Percentiles rank a stretch among this genome's conserved stretches.
phyloP scores from a whole-genome alignment of 2,888 invertebrate species.

The Hecatera dysodea region DNA sequence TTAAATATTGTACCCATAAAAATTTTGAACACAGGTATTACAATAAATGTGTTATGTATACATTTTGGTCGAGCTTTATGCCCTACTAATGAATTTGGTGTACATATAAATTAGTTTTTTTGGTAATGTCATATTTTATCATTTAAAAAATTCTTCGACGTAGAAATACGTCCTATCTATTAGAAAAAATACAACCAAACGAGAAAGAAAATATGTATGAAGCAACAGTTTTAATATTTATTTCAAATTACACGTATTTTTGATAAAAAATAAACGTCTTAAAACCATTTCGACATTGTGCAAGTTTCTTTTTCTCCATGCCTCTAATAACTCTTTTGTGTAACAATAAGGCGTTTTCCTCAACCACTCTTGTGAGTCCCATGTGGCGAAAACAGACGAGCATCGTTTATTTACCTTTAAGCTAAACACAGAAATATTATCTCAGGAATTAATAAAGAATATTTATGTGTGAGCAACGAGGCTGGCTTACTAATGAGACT shows the following conservation, averaged over 20 bases:
- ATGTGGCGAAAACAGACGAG: conserved; percentile 48
- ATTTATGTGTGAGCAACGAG: conserved; percentile 5
- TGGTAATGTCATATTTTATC: too few relatives aligned
- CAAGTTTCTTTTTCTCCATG: conserved; percentile 3
- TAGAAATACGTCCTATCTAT: too few relatives aligned
- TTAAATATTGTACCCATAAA: too few relatives aligned
- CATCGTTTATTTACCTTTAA: conserved; percentile 40
- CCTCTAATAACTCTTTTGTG: conserved; percentile 29
- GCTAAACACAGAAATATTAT: conserved; percentile 40
- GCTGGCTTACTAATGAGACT: conserved; percentile 1
- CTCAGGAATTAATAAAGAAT: conserved; percentile 24
- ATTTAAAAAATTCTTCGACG: too few relatives aligned
- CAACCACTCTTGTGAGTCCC: conserved; percentile 25
- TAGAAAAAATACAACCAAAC: too few relatives aligned
- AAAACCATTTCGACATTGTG: conserved; percentile 2
- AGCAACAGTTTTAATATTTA: too few relatives aligned
- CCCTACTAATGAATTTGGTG: too few relatives aligned
- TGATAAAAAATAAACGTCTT: not conserved
- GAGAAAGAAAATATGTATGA: too few relatives aligned
- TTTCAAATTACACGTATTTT: not conserved
- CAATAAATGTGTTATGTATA: too few relatives aligned
- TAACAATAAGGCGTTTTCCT: conserved; percentile 33
- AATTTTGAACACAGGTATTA: too few relatives aligned
- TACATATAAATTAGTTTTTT: too few relatives aligned
- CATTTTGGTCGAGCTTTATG: too few relatives aligned